A percentile compares a stretch with the other conserved stretches of the same genome.
Conservation (phyloP, 2,113 vertebrate species). For the Bostrychus sinensis region DNA sequence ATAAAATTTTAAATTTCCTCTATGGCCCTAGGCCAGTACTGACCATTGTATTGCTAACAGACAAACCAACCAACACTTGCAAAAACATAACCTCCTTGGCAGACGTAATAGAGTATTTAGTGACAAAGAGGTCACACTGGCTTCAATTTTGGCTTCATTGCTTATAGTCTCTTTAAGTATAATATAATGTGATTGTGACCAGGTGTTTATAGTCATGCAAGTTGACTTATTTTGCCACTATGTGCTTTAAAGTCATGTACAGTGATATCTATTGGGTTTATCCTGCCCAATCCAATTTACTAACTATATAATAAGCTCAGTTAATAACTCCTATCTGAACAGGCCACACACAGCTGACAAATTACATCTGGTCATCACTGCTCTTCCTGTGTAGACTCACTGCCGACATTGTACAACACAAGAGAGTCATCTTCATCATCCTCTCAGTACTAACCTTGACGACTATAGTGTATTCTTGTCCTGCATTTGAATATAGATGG, state of each 20-base stretch:
- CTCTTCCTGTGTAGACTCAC: constrained; percentile 7
- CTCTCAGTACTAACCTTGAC: constrained; percentile 28
- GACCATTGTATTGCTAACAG: no score
- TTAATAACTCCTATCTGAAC: constrained; percentile 27
- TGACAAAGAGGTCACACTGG: no score
- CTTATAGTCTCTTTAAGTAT: no score
- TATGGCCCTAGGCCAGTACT: no score
- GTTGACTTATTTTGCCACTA: no score
- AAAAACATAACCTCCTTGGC: no score
- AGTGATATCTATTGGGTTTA: constrained; percentile 27
- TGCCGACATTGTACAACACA: constrained; percentile 1
- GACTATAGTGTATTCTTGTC: constrained; percentile 24
- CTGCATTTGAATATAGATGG: constrained; percentile 22
- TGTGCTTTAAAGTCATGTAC: constrained; percentile 10
- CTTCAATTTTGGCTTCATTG: no score
- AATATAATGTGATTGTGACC: no score
- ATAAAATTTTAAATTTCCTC: no score
- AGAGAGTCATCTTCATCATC: constrained; percentile 5
- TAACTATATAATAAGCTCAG: constrained; percentile 45
- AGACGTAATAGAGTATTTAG: no score
- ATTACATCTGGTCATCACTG: constrained; percentile 1
- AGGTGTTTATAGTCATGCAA: no score
- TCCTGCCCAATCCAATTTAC: constrained; percentile 50
- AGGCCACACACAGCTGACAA: constrained; percentile 28
- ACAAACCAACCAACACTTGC: no score